phyloP scores from a whole-genome alignment of 2,888 invertebrate genomes.

The Eueremaeus valkanovi region DNA sequence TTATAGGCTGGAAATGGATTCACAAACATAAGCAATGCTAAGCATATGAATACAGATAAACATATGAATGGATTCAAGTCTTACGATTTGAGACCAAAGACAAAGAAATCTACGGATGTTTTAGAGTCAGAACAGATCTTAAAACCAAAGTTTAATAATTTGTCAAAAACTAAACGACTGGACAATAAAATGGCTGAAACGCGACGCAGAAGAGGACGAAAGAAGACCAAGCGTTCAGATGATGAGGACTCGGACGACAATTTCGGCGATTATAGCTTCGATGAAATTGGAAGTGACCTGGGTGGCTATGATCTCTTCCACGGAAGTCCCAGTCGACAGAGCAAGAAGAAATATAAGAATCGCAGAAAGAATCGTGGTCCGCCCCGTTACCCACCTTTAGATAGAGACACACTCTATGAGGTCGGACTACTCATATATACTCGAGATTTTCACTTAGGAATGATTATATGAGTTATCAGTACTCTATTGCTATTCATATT shows the following conservation, averaged over 20 bases:
- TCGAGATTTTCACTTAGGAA: background rate
- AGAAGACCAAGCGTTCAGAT: background rate
- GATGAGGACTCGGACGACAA: background rate
- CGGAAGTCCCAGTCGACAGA: background rate
- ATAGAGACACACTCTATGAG: slow-evolving; percentile 1
- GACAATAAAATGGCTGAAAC: background rate
- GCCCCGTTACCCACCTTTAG: background rate
- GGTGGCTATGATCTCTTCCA: background rate
- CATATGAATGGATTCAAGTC: too few relatives aligned
- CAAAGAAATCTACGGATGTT: background rate
- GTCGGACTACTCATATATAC: slow-evolving; percentile 1
- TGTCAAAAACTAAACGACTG: background rate
- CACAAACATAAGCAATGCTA: background rate
- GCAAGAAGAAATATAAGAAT: background rate
- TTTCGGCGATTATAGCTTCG: too few relatives aligned
- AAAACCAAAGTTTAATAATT: background rate
- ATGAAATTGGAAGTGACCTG: background rate
- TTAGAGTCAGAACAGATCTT: background rate
- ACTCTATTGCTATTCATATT: background rate
- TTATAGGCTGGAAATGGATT: background rate
- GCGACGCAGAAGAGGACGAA: background rate
- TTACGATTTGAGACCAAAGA: background rate
- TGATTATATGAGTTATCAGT: background rate
- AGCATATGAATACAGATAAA: background rate
- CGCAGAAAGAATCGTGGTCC: background rate